These are phyloP conservation scores for Bombyx mori DNA, from an alignment of 1,140 invertebrate genomes.

Conservation along the genomic window ASM3026992v2 NC_085119.1:5243001-5243500, in stretches of 20 bases:
- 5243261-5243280: no score
- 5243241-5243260: conserved; percentile 9
- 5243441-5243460: no score
- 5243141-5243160: conserved; percentile 49
- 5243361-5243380: no score
- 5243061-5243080: conserved; percentile 48
- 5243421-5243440: no score
- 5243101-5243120: conserved; percentile 48
- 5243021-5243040: conserved; percentile 60
- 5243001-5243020: conserved; percentile 71
- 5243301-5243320: no score
- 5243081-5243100: conserved; percentile 35
- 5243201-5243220: conserved; percentile 48
- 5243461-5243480: no score
- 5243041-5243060: conserved; percentile 40
- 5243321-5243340: no score
- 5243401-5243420: no score
- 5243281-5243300: no score
- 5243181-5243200: conserved; percentile 57
- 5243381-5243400: no score
- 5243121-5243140: conserved; percentile 51
- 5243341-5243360: no score
- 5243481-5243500: no score
- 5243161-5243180: conserved; percentile 59
- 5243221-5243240: conserved; percentile 23